phyloP scores from a whole-genome alignment of 1,140 invertebrate species.

The Atta colombica region DNA sequence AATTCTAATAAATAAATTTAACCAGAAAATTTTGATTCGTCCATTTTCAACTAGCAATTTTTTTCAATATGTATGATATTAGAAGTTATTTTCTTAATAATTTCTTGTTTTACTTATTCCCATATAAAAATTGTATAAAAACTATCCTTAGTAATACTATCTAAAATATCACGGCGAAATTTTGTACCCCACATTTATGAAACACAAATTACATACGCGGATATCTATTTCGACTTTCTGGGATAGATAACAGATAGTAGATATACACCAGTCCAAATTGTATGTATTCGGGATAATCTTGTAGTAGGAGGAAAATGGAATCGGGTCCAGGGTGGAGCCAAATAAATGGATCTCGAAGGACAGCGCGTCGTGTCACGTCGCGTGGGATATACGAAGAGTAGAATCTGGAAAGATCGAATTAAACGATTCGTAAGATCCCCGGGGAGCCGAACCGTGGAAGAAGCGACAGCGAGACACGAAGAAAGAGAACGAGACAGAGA shows the following conservation, averaged over 20 bases:
- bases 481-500: constrained; percentile 9
- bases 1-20: too few relatives aligned
- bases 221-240: neutral
- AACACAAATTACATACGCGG: constrained; percentile 11
- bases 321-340: constrained; percentile 41
- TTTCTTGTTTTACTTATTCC: neutral
- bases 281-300: constrained; percentile 59
- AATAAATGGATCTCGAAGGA: constrained; percentile 70
- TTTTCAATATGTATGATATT: neutral
- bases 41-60: too few relatives aligned
- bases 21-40: too few relatives aligned
- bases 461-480: neutral
- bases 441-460: neutral
- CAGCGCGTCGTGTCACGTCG: constrained; percentile 27
- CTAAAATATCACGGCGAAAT: constrained; percentile 1
- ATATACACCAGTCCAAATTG: constrained; percentile 27
- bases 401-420: constrained; percentile 64
- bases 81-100: neutral
- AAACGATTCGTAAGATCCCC: constrained; percentile 67
- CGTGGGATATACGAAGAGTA: constrained; percentile 12
- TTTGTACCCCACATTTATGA: constrained; percentile 15
- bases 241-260: constrained; percentile 53
- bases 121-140: neutral
- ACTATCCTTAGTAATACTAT: neutral
- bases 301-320: constrained; percentile 60